These are phyloP conservation scores for Pollimyrus isidori DNA, from an alignment of 2,113 vertebrate species.

Conservation along the genomic window DNA sequence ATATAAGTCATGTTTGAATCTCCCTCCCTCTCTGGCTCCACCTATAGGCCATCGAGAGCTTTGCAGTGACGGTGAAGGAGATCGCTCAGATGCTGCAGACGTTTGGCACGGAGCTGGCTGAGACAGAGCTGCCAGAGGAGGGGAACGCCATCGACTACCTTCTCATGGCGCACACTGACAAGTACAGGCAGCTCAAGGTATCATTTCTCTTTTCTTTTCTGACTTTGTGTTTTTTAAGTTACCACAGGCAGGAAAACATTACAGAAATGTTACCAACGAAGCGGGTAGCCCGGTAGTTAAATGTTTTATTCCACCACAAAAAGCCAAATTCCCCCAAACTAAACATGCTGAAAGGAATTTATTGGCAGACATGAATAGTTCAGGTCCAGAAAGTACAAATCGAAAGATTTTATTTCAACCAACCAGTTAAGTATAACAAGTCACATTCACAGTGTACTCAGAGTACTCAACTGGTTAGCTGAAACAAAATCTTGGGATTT, in stretches of 20 bases:
- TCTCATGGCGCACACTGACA: conserved; percentile 71
- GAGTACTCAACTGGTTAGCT: too few relatives aligned
- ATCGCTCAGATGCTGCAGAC: conserved; percentile 86
- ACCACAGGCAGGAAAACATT: neutral
- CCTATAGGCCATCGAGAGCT: conserved; percentile 89
- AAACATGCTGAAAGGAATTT: neutral
- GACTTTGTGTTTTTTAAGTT: neutral
- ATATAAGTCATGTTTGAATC: neutral
- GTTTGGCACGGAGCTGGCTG: conserved; percentile 86
- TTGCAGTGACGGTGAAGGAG: conserved; percentile 94
- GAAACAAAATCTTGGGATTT: too few relatives aligned
- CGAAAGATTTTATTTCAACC: too few relatives aligned
- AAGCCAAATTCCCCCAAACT: too few relatives aligned
- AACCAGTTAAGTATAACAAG: too few relatives aligned
- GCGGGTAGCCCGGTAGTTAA: neutral
- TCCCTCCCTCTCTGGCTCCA: conserved; percentile 26
- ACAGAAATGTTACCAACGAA: neutral
- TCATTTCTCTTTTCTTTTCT: neutral
- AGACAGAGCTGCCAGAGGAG: conserved; percentile 78
- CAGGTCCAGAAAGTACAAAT: too few relatives aligned
- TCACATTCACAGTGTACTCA: too few relatives aligned
- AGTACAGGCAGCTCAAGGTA: conserved; percentile 88
- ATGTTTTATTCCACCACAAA: neutral
- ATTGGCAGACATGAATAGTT: too few relatives aligned
- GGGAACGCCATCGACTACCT: conserved; percentile 74